phyloP scores from a whole-genome alignment of 2,113 vertebrate species.

The Petromus typicus region DNA sequence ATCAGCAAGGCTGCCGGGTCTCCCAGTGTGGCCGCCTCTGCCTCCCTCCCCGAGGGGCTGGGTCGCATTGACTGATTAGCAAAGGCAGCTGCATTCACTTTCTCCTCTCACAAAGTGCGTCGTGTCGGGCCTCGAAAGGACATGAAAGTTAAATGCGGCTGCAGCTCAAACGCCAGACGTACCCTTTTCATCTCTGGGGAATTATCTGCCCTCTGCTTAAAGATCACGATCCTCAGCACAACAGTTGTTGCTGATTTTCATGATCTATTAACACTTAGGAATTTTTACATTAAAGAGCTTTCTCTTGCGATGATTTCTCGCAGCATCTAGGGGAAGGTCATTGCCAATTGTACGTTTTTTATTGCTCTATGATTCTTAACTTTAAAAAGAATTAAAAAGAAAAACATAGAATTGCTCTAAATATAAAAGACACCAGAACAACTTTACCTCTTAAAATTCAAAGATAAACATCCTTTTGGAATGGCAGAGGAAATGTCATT shows the following conservation, averaged over 20 bases:
- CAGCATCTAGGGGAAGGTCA: constrained; percentile 78
- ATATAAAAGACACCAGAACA: constrained; percentile 66
- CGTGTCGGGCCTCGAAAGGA: constrained; percentile 81
- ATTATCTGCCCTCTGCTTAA: constrained; percentile 83
- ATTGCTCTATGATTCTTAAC: constrained; percentile 69
- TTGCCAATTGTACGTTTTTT: constrained; percentile 69
- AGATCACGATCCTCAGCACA: constrained; percentile 76
- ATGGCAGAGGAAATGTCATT: neutral
- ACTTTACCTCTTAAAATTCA: constrained; percentile 45
- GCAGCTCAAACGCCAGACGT: constrained; percentile 83
- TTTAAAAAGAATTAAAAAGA: constrained; percentile 52
- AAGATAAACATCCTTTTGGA: constrained; percentile 39
- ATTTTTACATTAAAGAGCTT: constrained; percentile 78
- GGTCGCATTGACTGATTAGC: constrained; percentile 86
- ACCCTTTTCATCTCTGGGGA: constrained; percentile 86
- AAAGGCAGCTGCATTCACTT: constrained; percentile 89
- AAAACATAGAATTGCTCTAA: constrained; percentile 62
- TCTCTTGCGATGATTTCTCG: constrained; percentile 81
- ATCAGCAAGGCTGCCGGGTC: constrained; percentile 86
- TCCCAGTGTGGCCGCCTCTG: constrained; percentile 77
- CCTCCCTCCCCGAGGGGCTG: constrained; percentile 80
- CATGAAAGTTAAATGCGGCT: constrained; percentile 88
- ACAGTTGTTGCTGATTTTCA: constrained; percentile 88
- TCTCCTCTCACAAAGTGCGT: constrained; percentile 84
- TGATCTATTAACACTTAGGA: constrained; percentile 86